Base-by-base conservation (phyloP, 2,797 vertebrate genomes). In the Netta rufina region DNA sequence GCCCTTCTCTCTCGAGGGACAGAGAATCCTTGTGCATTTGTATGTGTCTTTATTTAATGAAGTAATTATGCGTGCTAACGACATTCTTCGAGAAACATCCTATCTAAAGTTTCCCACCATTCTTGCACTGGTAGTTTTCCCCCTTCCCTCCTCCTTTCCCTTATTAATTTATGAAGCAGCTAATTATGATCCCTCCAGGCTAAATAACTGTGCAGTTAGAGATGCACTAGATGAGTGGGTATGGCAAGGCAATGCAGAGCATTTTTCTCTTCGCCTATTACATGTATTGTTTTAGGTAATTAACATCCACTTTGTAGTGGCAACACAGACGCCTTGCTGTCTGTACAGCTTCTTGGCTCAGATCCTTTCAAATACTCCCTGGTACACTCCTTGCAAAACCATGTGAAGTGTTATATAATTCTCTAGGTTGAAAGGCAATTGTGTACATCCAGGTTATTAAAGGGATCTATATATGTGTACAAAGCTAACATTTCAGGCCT, bases 281-380 rank as follows among this genome's bases (percentile, higher is more conserved):
- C 97, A 97, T 97, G 98, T 98, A 98, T 98, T 98, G 98, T 98
- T 98, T 98, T 98, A 98, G 98, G 98, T 98, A 98, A 98, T 98
- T 98, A 98, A 98, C 98, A 98, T 98, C 98, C 98, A 98, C 98
- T 98, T 98, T 98, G 97, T 98, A 98, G 98, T 98, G 98, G 98
- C 98, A 97, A 98, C 98, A 96, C 97, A 96, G 98, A 98, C 98
- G 98, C 98, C 98, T 98, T 97, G 91, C 97, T 98, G 98, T 98
- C 98, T 98, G 98, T 97, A 98, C 98, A 98, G 97, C 94, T 97
- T 98, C 97, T 98, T 98, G 98, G 98, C 98, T 97, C 97, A 69
- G 96, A 93, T 97, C 97, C 98, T 97, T 89, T 69, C 91, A 97
- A 97, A 97, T 97, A 97, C 97, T 98, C 97, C 95, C 96, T 97